Evolutionary conservation across 2,888 invertebrate genomes (phyloP).

Genomic region (Diogma glabrata): DNA sequence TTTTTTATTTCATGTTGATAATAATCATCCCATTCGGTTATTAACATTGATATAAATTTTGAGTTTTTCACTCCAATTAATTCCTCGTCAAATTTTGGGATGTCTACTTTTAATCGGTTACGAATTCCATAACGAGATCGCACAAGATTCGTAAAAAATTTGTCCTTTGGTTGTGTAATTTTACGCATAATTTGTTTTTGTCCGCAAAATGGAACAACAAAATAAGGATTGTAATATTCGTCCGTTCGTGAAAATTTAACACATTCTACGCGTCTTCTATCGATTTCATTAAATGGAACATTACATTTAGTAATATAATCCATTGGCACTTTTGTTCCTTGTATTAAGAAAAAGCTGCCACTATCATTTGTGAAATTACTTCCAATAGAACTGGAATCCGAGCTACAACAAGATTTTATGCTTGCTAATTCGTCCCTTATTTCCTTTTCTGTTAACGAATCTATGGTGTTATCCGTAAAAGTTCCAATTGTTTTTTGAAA

Average conservation of each 20-base stretch:
- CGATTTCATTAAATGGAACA: slow-evolving; percentile 33
- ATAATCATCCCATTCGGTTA: slow-evolving; percentile 33
- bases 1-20: slow-evolving; percentile 31
- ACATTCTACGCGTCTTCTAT: slow-evolving; percentile 28
- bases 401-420: slow-evolving; percentile 31
- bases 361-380: slow-evolving; percentile 34
- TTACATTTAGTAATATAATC: slow-evolving; percentile 32
- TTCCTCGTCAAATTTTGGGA: slow-evolving; percentile 24
- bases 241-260: slow-evolving; percentile 26
- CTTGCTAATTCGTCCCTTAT: slow-evolving; percentile 31
- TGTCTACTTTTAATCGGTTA: slow-evolving; percentile 28
- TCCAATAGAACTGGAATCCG: slow-evolving; percentile 31
- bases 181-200: slow-evolving; percentile 28
- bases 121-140: slow-evolving; percentile 30
- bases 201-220: slow-evolving; percentile 29
- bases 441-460: too few species aligned
- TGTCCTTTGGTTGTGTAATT: slow-evolving; percentile 24
- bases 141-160: slow-evolving; percentile 30
- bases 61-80: slow-evolving; percentile 23
- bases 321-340: slow-evolving; percentile 30
- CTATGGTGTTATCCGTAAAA: too few species aligned
- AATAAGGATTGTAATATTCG: slow-evolving; percentile 29
- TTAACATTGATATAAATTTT: slow-evolving; percentile 26
- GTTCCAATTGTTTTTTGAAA: slow-evolving; percentile 21
- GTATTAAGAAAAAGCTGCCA: slow-evolving; percentile 31